Evolutionary conservation across 2,888 invertebrate genomes (phyloP), one percentile per base, ranked within the genome.

Genomic region (Sesia apiformis): DNA sequence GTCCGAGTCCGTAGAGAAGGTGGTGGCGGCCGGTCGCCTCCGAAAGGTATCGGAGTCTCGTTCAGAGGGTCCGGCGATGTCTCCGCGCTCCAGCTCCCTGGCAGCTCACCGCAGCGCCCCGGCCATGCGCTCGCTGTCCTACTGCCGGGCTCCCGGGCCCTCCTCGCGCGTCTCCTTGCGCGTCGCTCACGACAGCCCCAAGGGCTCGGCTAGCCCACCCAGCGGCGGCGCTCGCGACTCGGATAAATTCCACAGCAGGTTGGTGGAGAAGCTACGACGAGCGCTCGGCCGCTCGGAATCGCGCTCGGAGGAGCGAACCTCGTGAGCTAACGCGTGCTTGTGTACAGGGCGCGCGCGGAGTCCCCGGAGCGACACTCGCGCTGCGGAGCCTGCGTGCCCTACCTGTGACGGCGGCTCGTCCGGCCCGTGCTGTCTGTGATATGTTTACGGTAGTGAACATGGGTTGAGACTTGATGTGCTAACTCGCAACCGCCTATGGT

Each of bases 201-300:
- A 92, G 84, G 91, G 91, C 69, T 91, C 93, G 70, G 92, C 91
- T 72, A 93, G 94, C 63, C 92, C 93, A 53, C 91, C 93, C 83
- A 89, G 69, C 63, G 90, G 51, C 91, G 38, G 38, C 50, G 88
- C 91, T 56, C 83, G 87, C 60, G 91, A 84, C 63, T 92, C 92
- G 66, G 94, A 94, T 80, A 95, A 95, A 87, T 95, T 95, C 81
- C 95, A 95, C 90, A 93, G 91, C 83, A 91, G 94, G 74, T 91
- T 95, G 77, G 93, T 95, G 79, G 94, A 95, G 84, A 94, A 94
- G 83, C 81, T 95, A 80, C 93, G 93, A 87, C 90, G 93, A 60
- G 93, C 94, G 63, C 85, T 95, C 70, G 91, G 92, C 64, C 91
- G 92, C 65, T 82, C 88, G 63, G 90, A 90, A 53, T 83, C 90